Percentiles rank a stretch among this genome's conserved stretches.
Evolutionary conservation across 2,797 vertebrate species (phyloP).

Genomic region (Chiroxiphia lanceolata): DNA sequence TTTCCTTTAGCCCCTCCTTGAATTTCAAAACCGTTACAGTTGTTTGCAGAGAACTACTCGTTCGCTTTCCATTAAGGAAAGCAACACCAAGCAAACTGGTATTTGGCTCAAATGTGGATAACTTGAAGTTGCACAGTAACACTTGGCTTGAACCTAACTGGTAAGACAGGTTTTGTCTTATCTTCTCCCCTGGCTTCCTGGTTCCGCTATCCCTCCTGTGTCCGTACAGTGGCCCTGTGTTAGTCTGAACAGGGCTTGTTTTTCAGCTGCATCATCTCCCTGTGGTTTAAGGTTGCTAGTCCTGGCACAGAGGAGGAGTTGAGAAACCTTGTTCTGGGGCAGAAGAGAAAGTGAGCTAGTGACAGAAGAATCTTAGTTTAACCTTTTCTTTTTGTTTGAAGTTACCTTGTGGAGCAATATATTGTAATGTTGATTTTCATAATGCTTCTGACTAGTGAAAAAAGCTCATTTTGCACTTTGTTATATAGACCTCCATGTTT

Average conservation of each 20-base stretch:
- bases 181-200: neutral
- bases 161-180: neutral
- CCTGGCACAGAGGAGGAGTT: neutral
- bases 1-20: neutral
- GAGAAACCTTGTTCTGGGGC: neutral
- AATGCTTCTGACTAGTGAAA: neutral
- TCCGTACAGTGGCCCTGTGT: fast-evolving
- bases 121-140: neutral
- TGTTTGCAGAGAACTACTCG: neutral
- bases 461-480: neutral
- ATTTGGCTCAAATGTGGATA: neutral
- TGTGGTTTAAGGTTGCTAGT: neutral
- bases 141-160: neutral
- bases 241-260: neutral
- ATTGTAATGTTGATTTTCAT: neutral
- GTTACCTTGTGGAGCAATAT: neutral
- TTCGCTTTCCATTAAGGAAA: neutral
- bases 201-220: neutral
- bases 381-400: neutral
- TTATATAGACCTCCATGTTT: neutral
- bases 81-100: neutral
- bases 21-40: neutral
- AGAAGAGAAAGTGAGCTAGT: neutral
- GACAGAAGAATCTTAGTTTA: neutral
- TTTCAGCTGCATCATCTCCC: neutral